phyloP scores from a whole-genome alignment of 2,113 vertebrate species.

The Sterrhoptilus dennistouni region DNA sequence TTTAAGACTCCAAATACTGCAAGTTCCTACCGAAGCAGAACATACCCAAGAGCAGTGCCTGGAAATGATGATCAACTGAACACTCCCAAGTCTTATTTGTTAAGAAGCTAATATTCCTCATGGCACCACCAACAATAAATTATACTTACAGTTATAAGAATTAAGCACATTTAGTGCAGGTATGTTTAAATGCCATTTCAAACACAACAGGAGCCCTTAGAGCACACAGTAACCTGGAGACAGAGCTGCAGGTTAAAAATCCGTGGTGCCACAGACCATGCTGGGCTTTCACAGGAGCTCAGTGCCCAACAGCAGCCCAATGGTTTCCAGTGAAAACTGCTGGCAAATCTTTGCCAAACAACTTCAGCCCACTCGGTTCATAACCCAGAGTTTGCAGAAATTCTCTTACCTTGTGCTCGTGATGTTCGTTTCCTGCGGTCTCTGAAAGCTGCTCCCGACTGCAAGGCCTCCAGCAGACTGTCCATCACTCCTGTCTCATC shows the following conservation, averaged over 20 bases:
- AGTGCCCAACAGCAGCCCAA: background rate
- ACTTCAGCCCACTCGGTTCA: fast-evolving
- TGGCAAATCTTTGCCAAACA: background rate
- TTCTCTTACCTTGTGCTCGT: slow-evolving; percentile 72
- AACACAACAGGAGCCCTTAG: background rate
- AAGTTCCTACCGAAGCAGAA: background rate
- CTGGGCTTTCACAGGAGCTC: background rate
- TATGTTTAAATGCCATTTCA: background rate
- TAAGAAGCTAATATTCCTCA: background rate
- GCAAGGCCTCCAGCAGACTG: slow-evolving; percentile 93
- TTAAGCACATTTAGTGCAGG: background rate
- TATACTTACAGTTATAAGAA: background rate
- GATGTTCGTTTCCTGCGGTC: slow-evolving; percentile 94
- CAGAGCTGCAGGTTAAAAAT: background rate
- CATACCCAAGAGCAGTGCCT: background rate
- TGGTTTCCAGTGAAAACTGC: background rate
- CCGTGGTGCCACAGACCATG: background rate
- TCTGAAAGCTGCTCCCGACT: slow-evolving; percentile 95
- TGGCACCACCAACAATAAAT: background rate
- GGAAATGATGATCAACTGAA: background rate
- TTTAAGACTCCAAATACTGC: background rate
- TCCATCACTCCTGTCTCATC: slow-evolving; percentile 99
- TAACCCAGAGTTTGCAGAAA: fast-evolving
- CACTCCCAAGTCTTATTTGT: background rate
- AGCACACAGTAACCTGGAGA: background rate